These are phyloP conservation scores for Dreissena polymorpha DNA, from an alignment of 1,140 invertebrate species.

Conservation along the genomic window DNA sequence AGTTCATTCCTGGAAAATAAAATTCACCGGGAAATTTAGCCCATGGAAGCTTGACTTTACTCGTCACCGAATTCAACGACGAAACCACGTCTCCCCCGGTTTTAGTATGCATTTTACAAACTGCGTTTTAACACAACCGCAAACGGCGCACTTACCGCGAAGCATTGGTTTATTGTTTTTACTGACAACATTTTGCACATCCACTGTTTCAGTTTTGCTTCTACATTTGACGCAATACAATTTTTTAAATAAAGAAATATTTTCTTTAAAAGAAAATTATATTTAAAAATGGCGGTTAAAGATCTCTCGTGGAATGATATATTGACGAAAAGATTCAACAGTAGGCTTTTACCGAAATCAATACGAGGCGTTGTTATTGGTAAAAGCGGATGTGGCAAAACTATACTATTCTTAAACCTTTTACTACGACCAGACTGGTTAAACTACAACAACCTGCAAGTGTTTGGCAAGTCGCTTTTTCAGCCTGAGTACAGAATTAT, in stretches of 20 bases:
- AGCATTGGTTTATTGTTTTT: neutral
- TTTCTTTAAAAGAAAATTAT: neutral
- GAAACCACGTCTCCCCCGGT: neutral
- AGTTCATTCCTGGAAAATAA: neutral
- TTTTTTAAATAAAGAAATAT: neutral
- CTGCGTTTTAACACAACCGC: neutral
- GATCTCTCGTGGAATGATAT: neutral
- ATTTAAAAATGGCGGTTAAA: neutral
- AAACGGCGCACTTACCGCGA: neutral
- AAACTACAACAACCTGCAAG: neutral
- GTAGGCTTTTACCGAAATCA: neutral
- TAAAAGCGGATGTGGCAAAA: neutral
- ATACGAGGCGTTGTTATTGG: neutral
- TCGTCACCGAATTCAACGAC: neutral
- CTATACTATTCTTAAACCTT: neutral
- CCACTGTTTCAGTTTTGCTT: neutral
- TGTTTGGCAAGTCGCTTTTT: neutral
- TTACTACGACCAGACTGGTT: neutral
- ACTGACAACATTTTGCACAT: neutral
- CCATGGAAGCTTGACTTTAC: neutral
- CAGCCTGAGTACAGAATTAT: no score
- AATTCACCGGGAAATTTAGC: neutral
- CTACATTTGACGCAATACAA: neutral
- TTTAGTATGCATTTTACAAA: neutral
- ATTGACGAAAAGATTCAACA: neutral